Conservation (phyloP, 1,140 invertebrate genomes). For the Penaeus indicus region DNA sequence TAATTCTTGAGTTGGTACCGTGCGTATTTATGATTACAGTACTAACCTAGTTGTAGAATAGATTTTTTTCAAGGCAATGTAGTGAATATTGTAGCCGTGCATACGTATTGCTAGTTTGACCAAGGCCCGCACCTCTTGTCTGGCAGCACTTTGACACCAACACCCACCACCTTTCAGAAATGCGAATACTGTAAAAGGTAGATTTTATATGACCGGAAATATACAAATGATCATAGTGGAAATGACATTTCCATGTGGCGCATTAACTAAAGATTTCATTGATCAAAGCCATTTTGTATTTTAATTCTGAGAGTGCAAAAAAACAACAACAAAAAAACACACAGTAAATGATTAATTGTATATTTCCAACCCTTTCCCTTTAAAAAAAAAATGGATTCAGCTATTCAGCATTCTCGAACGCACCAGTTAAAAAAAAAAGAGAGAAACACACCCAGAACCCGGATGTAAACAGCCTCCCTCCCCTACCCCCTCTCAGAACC, state of each 20-base stretch:
- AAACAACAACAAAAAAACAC: not conserved
- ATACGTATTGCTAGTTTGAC: slow-evolving; percentile 45
- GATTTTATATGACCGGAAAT: too few species aligned
- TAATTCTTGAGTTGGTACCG: slow-evolving; percentile 32
- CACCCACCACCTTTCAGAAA: slow-evolving; percentile 26
- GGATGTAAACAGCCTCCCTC: not conserved
- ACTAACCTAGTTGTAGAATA: slow-evolving; percentile 33
- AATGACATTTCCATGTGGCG: too few species aligned
- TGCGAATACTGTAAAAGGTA: too few species aligned
- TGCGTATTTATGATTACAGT: slow-evolving; percentile 14
- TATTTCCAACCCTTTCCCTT: too few species aligned
- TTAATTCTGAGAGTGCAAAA: too few species aligned
- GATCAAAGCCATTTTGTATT: too few species aligned
- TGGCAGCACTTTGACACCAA: slow-evolving; percentile 42
- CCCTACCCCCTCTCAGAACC: too few species aligned
- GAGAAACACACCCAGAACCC: not conserved
- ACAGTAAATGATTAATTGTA: not conserved
- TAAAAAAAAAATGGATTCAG: not conserved
- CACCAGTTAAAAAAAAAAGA: not conserved
- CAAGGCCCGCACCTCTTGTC: slow-evolving; percentile 31
- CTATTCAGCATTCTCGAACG: slow-evolving; percentile 26
- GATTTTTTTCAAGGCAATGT: slow-evolving; percentile 35
- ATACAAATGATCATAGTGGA: too few species aligned
- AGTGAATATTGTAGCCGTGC: slow-evolving; percentile 48
- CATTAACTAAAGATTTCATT: too few species aligned